Evolutionary conservation across 2,113 vertebrate genomes (phyloP).

Genomic region (Enhydra lutris): DNA sequence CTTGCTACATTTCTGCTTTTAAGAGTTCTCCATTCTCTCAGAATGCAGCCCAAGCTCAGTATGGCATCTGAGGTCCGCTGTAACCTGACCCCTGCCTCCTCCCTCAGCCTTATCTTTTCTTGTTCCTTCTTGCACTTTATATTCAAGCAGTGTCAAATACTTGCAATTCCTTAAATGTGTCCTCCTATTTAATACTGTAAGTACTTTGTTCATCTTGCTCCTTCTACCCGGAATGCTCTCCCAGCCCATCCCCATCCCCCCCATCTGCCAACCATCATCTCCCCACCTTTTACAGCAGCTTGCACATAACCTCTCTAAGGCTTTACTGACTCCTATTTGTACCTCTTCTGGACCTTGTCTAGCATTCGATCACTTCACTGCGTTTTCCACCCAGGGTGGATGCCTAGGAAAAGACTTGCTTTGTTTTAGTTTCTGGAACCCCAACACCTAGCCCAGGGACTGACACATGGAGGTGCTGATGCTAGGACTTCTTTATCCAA

Average conservation of each 20-base stretch:
- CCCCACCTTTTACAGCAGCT: not conserved
- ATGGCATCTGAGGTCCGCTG: not conserved
- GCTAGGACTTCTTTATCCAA: not conserved
- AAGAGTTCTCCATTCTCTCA: not conserved
- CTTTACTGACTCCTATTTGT: not conserved
- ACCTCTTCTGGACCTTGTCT: not conserved
- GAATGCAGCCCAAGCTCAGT: not conserved
- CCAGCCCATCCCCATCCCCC: too few species aligned
- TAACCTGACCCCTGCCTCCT: not conserved
- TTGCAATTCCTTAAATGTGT: not conserved
- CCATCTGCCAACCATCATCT: not conserved
- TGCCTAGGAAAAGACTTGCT: not conserved
- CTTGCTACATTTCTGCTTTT: not conserved
- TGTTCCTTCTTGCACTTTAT: not conserved
- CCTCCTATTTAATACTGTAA: not conserved
- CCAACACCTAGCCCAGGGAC: not conserved
- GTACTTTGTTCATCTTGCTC: not conserved
- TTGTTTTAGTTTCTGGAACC: not conserved
- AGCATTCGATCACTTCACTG: not conserved
- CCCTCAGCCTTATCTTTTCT: not conserved
- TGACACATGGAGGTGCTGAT: not conserved
- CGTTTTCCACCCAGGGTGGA: not conserved
- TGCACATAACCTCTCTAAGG: not conserved
- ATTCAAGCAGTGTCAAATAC: not conserved
- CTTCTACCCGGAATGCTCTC: not conserved